phyloP scores from a whole-genome alignment of 2,113 vertebrate genomes.

The Argyrosomus japonicus region DNA sequence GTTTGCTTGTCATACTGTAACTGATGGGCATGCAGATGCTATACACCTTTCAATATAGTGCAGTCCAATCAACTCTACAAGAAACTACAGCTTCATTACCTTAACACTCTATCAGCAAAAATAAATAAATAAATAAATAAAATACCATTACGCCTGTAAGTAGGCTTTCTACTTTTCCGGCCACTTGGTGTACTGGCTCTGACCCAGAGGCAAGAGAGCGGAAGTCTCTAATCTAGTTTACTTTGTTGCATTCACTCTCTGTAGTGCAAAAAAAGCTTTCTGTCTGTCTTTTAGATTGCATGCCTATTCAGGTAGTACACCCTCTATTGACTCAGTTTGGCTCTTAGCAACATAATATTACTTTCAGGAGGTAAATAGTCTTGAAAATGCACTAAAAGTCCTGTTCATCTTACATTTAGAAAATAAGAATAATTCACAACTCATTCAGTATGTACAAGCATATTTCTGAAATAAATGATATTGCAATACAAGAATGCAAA shows the following conservation, averaged over 20 bases:
- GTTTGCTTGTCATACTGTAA: not conserved
- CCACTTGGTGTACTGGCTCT: conserved; percentile 6
- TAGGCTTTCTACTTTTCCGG: not conserved
- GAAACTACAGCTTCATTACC: not conserved
- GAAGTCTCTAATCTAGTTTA: conserved; percentile 29
- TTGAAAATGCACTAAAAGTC: not conserved
- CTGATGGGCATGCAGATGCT: not conserved
- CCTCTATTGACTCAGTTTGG: not conserved
- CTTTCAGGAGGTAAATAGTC: not conserved
- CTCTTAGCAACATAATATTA: not conserved
- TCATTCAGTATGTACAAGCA: not conserved
- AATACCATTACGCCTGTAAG: not conserved
- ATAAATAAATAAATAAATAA: no score
- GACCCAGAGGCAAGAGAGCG: conserved; percentile 7
- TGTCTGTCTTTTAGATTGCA: not conserved
- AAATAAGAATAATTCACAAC: not conserved
- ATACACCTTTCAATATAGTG: not conserved
- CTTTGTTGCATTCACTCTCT: conserved; percentile 12
- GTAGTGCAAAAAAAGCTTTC: conserved; percentile 4
- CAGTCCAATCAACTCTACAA: not conserved
- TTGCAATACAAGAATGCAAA: not conserved
- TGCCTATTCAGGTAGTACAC: not conserved
- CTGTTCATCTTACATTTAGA: not conserved
- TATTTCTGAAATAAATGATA: not conserved
- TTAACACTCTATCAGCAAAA: not conserved